phyloP scores from a whole-genome alignment of 2,113 vertebrate genomes.

The Lutjanus erythropterus region DNA sequence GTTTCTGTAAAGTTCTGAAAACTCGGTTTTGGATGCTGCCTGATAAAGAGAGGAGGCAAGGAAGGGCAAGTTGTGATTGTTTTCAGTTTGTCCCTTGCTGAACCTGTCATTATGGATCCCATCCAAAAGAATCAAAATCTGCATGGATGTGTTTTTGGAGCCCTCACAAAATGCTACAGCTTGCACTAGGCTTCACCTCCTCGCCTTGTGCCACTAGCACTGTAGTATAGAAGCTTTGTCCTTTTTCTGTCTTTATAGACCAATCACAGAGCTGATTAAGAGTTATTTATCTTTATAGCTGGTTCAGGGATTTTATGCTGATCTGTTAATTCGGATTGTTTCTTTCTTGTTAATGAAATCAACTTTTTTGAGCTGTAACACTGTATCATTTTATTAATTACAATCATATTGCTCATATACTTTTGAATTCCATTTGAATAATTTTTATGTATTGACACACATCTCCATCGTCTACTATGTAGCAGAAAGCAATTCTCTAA shows the following conservation, averaged over 20 bases:
- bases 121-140: conserved; percentile 13
- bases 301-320: background rate
- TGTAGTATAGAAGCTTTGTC: conserved; percentile 14
- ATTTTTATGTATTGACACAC: background rate
- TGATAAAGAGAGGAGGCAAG: conserved; percentile 4
- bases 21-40: background rate
- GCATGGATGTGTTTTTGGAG: conserved; percentile 23
- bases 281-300: background rate
- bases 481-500: background rate
- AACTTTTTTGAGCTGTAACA: background rate
- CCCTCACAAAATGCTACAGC: background rate
- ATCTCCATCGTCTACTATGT: background rate
- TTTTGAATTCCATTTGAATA: background rate
- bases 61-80: conserved; percentile 11
- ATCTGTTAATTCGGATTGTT: background rate
- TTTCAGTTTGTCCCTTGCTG: background rate
- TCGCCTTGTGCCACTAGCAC: background rate
- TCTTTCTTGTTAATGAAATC: background rate
- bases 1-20: background rate
- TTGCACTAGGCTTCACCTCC: conserved; percentile 7
- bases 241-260: background rate
- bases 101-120: background rate
- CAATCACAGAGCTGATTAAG: conserved; percentile 22
- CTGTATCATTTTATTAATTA: background rate
- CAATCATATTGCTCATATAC: background rate